Base-by-base conservation (phyloP, 2,797 vertebrate genomes). In the Aldrovandia affinis region DNA sequence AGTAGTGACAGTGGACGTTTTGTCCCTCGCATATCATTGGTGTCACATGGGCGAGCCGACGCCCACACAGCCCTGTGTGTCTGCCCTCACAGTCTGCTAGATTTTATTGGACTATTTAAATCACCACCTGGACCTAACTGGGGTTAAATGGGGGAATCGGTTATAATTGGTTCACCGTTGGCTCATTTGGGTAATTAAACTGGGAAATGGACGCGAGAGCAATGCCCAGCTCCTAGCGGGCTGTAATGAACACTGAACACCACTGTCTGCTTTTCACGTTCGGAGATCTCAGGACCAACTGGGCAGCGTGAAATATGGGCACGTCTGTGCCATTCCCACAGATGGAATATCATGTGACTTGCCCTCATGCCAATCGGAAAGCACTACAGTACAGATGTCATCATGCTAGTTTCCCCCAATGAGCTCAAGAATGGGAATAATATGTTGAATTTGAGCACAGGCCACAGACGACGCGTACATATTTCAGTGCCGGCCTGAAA, bases 21-120 rank as follows among this genome's bases (percentile, higher is more conserved):
- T 52, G 42, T 39, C 25, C 44, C 28, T 39, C 39, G 33, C 33
- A 70, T 12, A 15, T 30, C 12, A 39, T 57, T 57, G 10, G 55
- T 20, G 18, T 70, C 15, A 39, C 68, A 70, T 33, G 15, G 36
- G 33, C 39, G 33, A 36, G 39, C 30, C 33, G 36, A 36, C 15
- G 30, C 33, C 68, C 36, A 39, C 33, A 36, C 63, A 15, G 12
- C 22, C 30, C 36, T 30, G 15, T 70, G 14, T 70, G 68, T 70
- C 36, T 78, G 10, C 75, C 44, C 75, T 78, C 75, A 78, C 39
- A 25, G 75, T 78, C 75, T 50, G 75, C 75, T 78, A 47, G 39
- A 78, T 78, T 75, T 78, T 44, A 83, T 75, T 75, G 36, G 68
- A 52, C 68, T 77, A 39, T 54, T 83, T 39, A 77, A 78, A 78